Percentiles rank a stretch among this genome's conserved stretches.
Conservation (phyloP, 2,797 vertebrate species). For the Furcifer pardalis region DNA sequence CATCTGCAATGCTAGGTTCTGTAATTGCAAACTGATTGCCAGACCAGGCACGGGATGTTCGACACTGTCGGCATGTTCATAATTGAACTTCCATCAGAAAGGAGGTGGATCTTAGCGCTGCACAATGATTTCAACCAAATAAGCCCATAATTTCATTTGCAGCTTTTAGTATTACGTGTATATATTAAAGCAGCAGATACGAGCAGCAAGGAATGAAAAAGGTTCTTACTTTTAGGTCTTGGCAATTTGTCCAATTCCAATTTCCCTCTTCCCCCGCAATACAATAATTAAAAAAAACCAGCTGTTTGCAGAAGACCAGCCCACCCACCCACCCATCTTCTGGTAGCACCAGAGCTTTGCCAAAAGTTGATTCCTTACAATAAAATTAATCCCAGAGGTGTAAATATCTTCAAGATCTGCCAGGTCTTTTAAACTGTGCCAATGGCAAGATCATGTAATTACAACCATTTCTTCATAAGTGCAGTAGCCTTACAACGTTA, state of each 20-base stretch:
- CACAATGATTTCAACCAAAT: not conserved
- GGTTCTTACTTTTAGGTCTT: not conserved
- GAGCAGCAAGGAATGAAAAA: not conserved
- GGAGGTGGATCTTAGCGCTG: not conserved
- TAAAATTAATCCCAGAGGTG: constrained; percentile 65
- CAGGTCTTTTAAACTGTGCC: constrained; percentile 70
- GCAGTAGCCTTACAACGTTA: constrained; percentile 71
- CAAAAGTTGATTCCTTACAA: constrained; percentile 67
- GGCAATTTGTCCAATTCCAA: not conserved
- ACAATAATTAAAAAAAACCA: constrained; percentile 38
- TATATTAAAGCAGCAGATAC: no score
- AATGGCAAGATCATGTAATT: constrained; percentile 71
- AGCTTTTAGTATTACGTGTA: not conserved
- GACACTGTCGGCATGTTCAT: not conserved
- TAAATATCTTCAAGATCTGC: constrained; percentile 64
- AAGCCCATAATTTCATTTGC: not conserved
- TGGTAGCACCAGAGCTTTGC: constrained; percentile 54
- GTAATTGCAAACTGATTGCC: no score
- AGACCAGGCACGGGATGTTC: not conserved
- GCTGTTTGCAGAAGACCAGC: constrained; percentile 24
- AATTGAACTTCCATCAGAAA: not conserved
- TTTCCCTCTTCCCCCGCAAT: constrained; percentile 28
- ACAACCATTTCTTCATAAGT: constrained; percentile 72
- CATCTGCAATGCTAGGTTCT: not conserved
- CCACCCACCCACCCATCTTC: not conserved